Evolutionary conservation across 2,888 invertebrate species (phyloP).

Genomic region (Hypselothyrea guttata): DNA sequence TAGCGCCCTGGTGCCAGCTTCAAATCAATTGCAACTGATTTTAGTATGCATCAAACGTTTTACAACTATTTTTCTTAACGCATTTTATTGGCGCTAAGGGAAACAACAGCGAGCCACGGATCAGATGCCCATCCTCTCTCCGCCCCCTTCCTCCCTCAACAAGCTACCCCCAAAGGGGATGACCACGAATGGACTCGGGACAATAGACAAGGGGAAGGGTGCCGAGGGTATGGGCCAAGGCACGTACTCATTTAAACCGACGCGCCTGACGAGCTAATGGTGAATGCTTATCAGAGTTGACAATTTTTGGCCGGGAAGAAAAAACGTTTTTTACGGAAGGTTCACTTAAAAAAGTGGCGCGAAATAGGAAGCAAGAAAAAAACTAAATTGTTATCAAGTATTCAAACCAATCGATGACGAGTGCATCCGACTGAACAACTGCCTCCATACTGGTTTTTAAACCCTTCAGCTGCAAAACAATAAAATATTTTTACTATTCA

Average conservation of each 20-base stretch:
- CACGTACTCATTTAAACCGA: conserved; percentile 72
- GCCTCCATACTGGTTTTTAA: too few relatives aligned
- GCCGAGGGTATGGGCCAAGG: conserved; percentile 22
- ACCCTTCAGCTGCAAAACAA: too few relatives aligned
- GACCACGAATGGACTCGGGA: conserved; percentile 31
- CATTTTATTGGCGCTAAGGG: conserved; percentile 72
- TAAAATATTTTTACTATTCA: too few relatives aligned
- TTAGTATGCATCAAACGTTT: conserved; percentile 79
- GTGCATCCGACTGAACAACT: too few relatives aligned
- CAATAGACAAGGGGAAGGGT: not conserved
- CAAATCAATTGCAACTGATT: conserved; percentile 75
- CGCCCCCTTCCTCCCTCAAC: too few relatives aligned
- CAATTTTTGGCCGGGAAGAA: too few relatives aligned
- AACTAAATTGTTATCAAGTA: too few relatives aligned
- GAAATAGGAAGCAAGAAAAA: too few relatives aligned
- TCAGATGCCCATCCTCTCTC: conserved; percentile 14
- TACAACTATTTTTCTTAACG: conserved; percentile 79
- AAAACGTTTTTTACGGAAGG: too few relatives aligned
- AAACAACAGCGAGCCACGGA: conserved; percentile 32
- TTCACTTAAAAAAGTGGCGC: too few relatives aligned
- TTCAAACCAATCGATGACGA: too few relatives aligned
- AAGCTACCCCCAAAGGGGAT: too few relatives aligned
- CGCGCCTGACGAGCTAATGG: conserved; percentile 70
- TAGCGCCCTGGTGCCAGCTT: conserved; percentile 4
- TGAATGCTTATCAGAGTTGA: conserved; percentile 48